These are phyloP conservation scores for Grus americana DNA, from an alignment of 2,113 vertebrate species.

Conservation along the genomic window DNA sequence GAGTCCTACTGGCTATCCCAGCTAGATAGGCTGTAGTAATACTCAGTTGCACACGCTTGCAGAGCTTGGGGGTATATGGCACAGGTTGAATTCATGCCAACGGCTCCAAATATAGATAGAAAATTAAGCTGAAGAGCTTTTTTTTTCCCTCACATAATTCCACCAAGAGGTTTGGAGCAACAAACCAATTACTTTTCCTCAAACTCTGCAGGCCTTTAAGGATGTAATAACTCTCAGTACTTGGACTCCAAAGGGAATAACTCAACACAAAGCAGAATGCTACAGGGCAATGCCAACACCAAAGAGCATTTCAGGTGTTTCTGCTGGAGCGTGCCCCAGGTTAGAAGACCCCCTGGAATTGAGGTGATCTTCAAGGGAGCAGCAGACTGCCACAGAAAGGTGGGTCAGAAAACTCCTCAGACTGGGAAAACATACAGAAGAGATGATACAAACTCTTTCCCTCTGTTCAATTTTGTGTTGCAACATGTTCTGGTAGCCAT, in stretches of 20 bases:
- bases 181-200: conserved; percentile 60
- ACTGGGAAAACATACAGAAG: neutral
- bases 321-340: neutral
- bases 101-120: conserved; percentile 31
- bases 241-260: conserved; percentile 51
- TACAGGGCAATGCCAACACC: conserved; percentile 43
- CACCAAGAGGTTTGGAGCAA: conserved; percentile 53
- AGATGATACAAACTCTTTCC: neutral
- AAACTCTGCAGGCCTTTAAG: conserved; percentile 55
- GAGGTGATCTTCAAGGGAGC: neutral
- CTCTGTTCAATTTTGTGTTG: neutral
- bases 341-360: neutral
- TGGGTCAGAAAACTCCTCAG: neutral
- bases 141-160: neutral
- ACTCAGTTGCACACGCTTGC: neutral
- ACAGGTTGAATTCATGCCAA: conserved; percentile 27
- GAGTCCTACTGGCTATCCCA: neutral
- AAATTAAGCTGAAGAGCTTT: conserved; percentile 56
- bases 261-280: conserved; percentile 32
- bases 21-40: neutral
- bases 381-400: neutral
- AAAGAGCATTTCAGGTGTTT: conserved; percentile 46
- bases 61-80: neutral
- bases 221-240: conserved; percentile 24
- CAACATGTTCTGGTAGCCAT: neutral